Evolutionary conservation across 2,888 invertebrate genomes (phyloP), one percentile per base, ranked within the genome.

Genomic region (Drosophila meridiana): DNA sequence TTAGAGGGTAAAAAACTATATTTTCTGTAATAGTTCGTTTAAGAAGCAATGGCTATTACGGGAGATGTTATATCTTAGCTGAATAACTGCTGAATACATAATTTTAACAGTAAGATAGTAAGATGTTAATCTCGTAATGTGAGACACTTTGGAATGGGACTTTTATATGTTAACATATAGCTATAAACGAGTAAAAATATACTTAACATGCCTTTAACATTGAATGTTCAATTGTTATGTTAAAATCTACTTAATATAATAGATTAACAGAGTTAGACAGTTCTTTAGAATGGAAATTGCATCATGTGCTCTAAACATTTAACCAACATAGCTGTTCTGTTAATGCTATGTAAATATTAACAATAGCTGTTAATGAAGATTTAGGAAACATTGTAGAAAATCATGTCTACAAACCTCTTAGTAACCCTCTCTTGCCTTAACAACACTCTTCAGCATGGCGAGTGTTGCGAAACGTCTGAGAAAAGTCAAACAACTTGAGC

Each of bases 381-480:
- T 28, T 9, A 28, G 28, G 28, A 4, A 38, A 40, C 14, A 4
- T 4, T 30, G 14, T 11, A 11, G 11, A 11, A 11, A 9, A 50
- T n/a, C n/a, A 11, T 20, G n/a, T 52, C 3, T 6, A 34, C 32
- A 32, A 52, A 34, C 1, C 34, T 20, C 14, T n/a, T 32, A n/a
- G n/a, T n/a, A 32, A 9, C 0, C 32, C 50, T 32, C 32, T 4
- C 5, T 32, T 8, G 48, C 48, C 32, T 32, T 42, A 7, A 42
- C 42, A 56, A 13, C 56, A 43, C 56, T 32, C 47, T 7, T 4
- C 14, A 32, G 14, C 52, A 30, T 42, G 5, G 4, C 47, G 4
- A 60, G 42, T 45, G 72, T 58, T 48, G 34, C 61, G 32, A 55
- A 62, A 42, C 11, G 48, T 47, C 30, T 50, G 28, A n/a, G 14